These are phyloP conservation scores for Chloropsis hardwickii DNA, from an alignment of 2,113 vertebrate species.

Conservation along the genomic window DNA sequence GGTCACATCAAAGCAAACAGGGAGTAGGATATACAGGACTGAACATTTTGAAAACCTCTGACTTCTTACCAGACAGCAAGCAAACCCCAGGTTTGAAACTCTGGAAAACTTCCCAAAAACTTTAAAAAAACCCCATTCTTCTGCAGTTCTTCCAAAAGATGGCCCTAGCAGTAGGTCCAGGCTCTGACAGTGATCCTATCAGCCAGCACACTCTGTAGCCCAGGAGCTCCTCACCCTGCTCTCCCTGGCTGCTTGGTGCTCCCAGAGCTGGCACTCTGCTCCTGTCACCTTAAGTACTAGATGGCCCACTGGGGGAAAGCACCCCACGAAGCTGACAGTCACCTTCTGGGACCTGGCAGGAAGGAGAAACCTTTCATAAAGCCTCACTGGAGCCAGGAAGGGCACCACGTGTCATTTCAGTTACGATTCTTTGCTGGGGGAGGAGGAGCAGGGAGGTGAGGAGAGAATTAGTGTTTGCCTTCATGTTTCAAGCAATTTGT, in stretches of 20 bases:
- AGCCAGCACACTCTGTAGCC: neutral
- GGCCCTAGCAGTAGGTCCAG: neutral
- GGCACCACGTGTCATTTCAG: neutral
- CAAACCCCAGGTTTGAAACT: neutral
- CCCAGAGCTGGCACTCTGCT: neutral
- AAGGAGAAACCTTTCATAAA: neutral
- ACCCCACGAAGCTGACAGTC: neutral
- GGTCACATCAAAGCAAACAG: neutral
- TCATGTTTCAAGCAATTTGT: neutral
- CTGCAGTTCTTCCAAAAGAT: neutral
- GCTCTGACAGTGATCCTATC: rapidly evolving
- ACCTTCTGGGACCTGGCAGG: neutral
- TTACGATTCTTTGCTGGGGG: neutral
- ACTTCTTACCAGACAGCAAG: neutral
- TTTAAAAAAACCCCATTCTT: rapidly evolving
- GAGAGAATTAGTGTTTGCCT: neutral
- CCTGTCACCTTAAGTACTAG: rapidly evolving
- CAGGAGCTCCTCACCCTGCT: neutral
- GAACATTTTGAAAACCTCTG: neutral
- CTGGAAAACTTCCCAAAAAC: neutral
- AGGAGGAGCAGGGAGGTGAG: neutral
- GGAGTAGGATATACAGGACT: neutral
- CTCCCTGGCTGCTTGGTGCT: neutral
- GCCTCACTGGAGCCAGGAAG: neutral
- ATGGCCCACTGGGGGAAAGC: rapidly evolving